Base-by-base conservation (phyloP, 2,113 vertebrate species). In the Xyrauchen texanus region DNA sequence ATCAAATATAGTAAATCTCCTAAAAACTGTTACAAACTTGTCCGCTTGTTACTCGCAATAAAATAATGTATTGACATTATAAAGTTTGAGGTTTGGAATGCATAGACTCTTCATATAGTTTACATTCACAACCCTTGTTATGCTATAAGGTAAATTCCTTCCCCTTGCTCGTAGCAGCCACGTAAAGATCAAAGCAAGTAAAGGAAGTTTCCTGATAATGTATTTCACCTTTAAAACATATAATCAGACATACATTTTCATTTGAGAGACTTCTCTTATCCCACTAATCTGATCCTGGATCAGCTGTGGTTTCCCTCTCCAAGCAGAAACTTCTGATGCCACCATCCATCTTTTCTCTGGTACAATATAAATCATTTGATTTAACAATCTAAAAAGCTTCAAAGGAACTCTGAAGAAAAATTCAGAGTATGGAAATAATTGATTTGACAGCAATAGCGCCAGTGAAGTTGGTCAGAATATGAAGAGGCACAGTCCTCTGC, bases 271-370 rank as follows among this genome's bases (percentile, higher is more conserved):
- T 60, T 34, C 10, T 51, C 15, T 74, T 74, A 63, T 62, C 15
- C 1, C 7, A 51, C 49, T 74, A 63, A 74, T 63, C 71, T 63
- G 58, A 74, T 49, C 71, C 15, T n/a, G 21, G 58, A 63, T 62
- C 15, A 34, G 11, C 57, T 74, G 42, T 8, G 3, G 11, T 13
- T 51, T 12, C 11, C 4, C 45, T 74, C 46, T 74, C 71, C 71
- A 74, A 62, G 46, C 57, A 62, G 71, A 49, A 62, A 74, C 16
- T 49, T 46, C 21, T 10, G 16, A 61, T 74, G 15, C 58, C 58
- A 63, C 46, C 71, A 74, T 62, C 12, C 15, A n/a, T 74, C 71
- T 9, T 63, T 60, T 74, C 46, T 74, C 2, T 51, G 15, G 58
- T 42, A 51, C 46, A 74, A 49, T 74, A 51, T 12, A 51, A 63